A percentile compares a stretch with the other conserved stretches of the same genome.
Evolutionary conservation across 2,113 vertebrate genomes (phyloP).

Genomic region (Microcebus tavaratra): DNA sequence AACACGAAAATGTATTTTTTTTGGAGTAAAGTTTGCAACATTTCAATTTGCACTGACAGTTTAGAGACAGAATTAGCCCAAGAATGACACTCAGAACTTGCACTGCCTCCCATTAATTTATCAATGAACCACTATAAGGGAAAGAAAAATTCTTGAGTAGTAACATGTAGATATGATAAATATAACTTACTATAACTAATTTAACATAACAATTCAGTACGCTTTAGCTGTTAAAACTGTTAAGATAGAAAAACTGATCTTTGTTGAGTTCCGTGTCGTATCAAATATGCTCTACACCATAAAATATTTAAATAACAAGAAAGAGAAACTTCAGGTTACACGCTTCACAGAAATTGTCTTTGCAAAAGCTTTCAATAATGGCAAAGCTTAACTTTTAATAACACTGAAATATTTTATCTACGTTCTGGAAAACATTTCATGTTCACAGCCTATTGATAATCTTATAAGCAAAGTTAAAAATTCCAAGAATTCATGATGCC

Average conservation of each 20-base stretch:
- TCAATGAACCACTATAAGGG: background rate
- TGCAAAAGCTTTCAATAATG: background rate
- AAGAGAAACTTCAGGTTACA: background rate
- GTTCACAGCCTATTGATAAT: background rate
- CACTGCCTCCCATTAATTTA: background rate
- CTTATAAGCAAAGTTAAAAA: background rate
- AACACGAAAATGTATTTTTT: background rate
- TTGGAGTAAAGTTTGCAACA: background rate
- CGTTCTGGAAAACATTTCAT: background rate
- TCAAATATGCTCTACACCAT: background rate
- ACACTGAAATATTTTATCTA: background rate
- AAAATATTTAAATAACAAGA: background rate
- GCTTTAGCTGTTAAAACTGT: background rate
- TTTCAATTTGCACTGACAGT: background rate
- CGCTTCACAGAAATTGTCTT: background rate
- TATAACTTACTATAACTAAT: background rate
- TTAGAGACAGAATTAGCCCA: background rate
- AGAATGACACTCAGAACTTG: background rate
- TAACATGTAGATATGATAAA: background rate
- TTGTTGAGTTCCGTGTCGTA: background rate
- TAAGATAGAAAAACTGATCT: background rate
- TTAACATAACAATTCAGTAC: background rate
- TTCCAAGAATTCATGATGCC: background rate
- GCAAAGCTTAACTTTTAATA: background rate
- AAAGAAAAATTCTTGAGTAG: background rate